These are phyloP conservation scores for Tetragnatha montana DNA, from an alignment of 2,888 invertebrate genomes.

Conservation along the genomic window DNA sequence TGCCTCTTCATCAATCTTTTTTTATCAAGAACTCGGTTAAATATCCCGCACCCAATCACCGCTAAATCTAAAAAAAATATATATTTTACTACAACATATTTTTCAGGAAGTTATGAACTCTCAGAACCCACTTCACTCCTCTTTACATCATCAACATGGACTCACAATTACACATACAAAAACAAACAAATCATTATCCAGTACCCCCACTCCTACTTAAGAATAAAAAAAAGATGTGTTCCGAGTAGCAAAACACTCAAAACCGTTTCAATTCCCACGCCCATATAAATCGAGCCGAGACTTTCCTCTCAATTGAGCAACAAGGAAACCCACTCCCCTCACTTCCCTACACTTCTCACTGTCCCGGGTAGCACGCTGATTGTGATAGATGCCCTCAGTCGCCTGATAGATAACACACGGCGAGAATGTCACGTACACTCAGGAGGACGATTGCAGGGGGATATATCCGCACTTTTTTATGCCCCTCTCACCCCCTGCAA, in stretches of 20 bases:
- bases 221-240: too few species aligned
- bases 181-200: too few species aligned
- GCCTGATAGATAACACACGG: slow-evolving; percentile 44
- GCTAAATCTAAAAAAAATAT: too few species aligned
- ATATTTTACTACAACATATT: too few species aligned
- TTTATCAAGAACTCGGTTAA: too few species aligned
- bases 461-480: neutral
- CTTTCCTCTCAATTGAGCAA: slow-evolving; percentile 41
- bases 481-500: neutral
- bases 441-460: slow-evolving; percentile 15
- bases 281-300: slow-evolving; percentile 19
- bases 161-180: too few species aligned
- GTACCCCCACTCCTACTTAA: too few species aligned
- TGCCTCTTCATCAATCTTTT: too few species aligned
- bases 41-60: too few species aligned
- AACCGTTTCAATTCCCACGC: neutral
- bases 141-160: too few species aligned
- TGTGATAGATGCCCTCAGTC: slow-evolving; percentile 50
- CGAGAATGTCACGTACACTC: slow-evolving; percentile 40
- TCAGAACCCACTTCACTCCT: too few species aligned
- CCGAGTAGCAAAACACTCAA: neutral
- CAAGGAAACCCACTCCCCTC: slow-evolving; percentile 55
- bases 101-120: too few species aligned
- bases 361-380: slow-evolving; percentile 38
- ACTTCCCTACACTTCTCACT: slow-evolving; percentile 4